Evolutionary conservation across 2,888 invertebrate species (phyloP), one percentile per base, ranked within the genome.

Genomic region (Epinotia nisella): DNA sequence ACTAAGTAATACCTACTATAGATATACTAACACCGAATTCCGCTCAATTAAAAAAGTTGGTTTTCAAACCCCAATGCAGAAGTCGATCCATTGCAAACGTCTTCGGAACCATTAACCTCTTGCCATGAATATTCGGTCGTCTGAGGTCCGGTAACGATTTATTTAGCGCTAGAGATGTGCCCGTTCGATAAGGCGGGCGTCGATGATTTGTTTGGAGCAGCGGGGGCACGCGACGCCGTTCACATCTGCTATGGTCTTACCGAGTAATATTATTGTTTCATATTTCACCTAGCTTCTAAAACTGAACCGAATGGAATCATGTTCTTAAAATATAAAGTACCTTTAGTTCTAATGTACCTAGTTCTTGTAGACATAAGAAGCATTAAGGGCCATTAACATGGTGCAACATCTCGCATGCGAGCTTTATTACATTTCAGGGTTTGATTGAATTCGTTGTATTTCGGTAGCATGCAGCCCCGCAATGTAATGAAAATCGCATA

Each of bases 111-210:
- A 90, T 91, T 91, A 91, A 87, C 87, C 86, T 86, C 84, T 84
- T 77, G 82, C 85, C 85, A 88, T 89, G 87, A 88, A 89, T 89
- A 87, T 90, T 90, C 85, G 86, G 87, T 86, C 84, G 83, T 80
- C 78, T 66, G 76, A 82, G 83, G 84, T 82, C 81, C 79, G 78
- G 83, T 83, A 87, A 87, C 87, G 86, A 91, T 91, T 88, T 90
- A 89, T 90, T 88, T 88, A 87, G 86, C 82, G 83, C 80, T 88
- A 89, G 88, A 87, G 92, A 92, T 92, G 92, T 88, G 77, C 89
- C 79, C 85, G 79, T 88, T 91, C 86, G 92, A 92, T 92, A 92
- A 88, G 82, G 80, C 78, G 79, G 79, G 80, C 80, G 81, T 85
- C 87, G 88, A 90, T 90, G 90, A 90, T 90, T 90, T 89, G 91